Evolutionary conservation across 2,113 vertebrate genomes (phyloP), one percentile per base, ranked within the genome.

Genomic region (Empidonax alnorum): DNA sequence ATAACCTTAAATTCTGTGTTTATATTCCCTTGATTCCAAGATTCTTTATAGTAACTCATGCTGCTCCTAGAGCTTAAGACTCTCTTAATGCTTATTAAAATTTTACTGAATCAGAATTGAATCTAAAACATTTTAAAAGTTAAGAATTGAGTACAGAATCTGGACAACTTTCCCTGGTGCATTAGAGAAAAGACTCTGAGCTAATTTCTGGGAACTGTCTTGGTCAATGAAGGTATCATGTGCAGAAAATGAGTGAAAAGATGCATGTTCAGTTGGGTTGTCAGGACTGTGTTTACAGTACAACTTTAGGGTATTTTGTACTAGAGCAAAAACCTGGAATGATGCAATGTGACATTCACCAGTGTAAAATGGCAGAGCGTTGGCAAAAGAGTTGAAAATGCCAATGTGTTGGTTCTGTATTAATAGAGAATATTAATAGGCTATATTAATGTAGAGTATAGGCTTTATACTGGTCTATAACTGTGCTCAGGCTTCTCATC

Each of bases 331-430:
- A 84, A 53, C 37, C 31, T 71, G 56, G 58, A 92, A 41, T 0
- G 0, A 37, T 41, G 24, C 37, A 28, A 22, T 67, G 19, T 1
- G 3, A 46, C 19, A 28, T 9, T 39, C 39, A 31, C 27, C 20
- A 7, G 10, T 53, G n/a, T 85, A 59, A 89, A 74, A 65, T 65
- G 49, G 33, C 30, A 37, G 28, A 28, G 52, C 50, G 35, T 68
- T 89, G 63, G 58, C 62, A 80, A 41, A 55, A 35, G 53, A 77
- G n/a, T 61, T 89, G 41, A 77, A 91, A 93, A 84, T 61, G 42
- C 27, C 50, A 44, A 0, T 52, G 59, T 47, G 35, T 73, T 79
- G 47, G 14, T 31, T n/a, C 28, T 76, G 5, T 69, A 33, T 80
- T 76, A 39, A 20, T 14, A 62, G 16, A 62, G 24, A 39, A 28